Base-by-base conservation (phyloP, 2,888 invertebrate genomes). In the Drosophila crucigera region DNA sequence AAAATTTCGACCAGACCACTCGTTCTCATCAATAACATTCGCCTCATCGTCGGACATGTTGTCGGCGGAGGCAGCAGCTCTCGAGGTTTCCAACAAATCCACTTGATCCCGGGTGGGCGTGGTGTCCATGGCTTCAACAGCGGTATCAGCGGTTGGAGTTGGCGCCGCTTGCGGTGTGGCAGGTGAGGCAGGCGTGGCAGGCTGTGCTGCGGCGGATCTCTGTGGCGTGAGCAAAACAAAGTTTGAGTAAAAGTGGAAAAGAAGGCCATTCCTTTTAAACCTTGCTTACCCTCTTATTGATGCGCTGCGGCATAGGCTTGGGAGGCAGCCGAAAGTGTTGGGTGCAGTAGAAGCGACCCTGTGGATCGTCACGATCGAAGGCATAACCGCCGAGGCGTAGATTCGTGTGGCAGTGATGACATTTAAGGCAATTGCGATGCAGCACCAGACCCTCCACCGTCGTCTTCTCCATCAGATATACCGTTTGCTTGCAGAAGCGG, bases 1-100 rank as follows among this genome's bases (percentile, higher is more conserved):
- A 93, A 98, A 98, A 94, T 99, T 99, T 82, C 97, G 95, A 85
- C 98, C 98, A 0, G 98, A 98, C 97, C 98, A 98, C 92, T 98
- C 98, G 91, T 98, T 98, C 92, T 99, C 98, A 91, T 98, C 98
- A 93, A 98, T 97, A 93, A 97, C 97, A 93, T 95, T 95, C 43
- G 93, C 93, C 31, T 95, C 94, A 52, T 93, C 93, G 84, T 96
- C 96, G 3, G 95, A 95, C 89, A 95, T 94, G 63, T 94, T 94
- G 33, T 95, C 95, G 19, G 96, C 83, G 0, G 88, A 87, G 28
- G 80, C 87, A 30, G 80, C 73, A 16, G 88, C 80, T 47, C 80
- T 78, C 11, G 89, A 75, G 25, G 93, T 91, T 81, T 93, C 93
- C 73, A 93, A 78, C 19, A 93, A 78, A 78, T 93, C 93, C 28